Conservation (phyloP, 2,797 vertebrate species). For the Tangara arthus region DNA sequence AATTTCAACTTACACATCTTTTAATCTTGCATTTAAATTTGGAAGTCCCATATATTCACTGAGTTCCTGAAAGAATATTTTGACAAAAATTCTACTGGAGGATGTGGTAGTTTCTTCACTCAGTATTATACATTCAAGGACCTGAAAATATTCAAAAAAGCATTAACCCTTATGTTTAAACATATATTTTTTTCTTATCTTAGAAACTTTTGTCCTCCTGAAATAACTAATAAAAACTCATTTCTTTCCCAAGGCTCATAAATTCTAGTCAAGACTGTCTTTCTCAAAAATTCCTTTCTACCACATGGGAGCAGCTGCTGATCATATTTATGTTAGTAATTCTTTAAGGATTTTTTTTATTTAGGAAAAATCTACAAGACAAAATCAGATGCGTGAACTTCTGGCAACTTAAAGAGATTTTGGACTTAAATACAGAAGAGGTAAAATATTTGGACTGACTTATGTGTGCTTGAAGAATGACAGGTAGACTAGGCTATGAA, state of each 20-base stretch:
- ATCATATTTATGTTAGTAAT: neutral
- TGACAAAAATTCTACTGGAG: constrained; percentile 98
- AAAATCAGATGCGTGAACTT: neutral
- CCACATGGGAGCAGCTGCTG: neutral
- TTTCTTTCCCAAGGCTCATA: neutral
- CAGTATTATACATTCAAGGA: constrained; percentile 91
- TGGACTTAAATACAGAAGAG: neutral
- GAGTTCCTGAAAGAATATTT: constrained; percentile 98
- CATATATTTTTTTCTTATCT: neutral
- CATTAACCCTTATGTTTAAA: neutral
- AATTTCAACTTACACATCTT: constrained; percentile 84
- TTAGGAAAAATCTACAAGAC: neutral
- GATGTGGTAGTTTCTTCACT: constrained; percentile 98
- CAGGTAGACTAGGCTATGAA: neutral
- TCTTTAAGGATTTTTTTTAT: neutral
- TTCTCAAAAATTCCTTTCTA: neutral
- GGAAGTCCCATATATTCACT: constrained; percentile 99
- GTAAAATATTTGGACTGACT: neutral
- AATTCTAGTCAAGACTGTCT: neutral
- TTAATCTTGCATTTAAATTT: constrained; percentile 92
- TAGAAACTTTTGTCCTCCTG: neutral
- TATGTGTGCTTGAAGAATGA: neutral
- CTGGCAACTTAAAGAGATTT: neutral
- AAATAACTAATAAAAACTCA: neutral
- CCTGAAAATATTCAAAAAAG: constrained; percentile 75